phyloP scores from a whole-genome alignment of 2,888 invertebrate genomes.

The Prosapia bicincta region DNA sequence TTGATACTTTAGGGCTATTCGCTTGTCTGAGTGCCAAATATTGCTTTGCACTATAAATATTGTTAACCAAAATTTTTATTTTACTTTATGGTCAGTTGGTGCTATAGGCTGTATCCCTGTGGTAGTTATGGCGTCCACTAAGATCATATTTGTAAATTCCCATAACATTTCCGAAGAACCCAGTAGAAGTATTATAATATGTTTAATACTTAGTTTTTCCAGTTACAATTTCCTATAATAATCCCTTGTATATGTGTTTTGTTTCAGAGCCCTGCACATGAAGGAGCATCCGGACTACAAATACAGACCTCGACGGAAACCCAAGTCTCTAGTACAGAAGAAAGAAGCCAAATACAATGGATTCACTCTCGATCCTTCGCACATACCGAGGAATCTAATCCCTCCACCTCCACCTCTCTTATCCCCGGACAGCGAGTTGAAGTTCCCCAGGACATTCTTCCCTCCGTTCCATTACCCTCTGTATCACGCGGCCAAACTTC shows the following conservation, averaged over 20 bases:
- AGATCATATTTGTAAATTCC: too few species aligned
- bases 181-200: too few species aligned
- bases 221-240: too few species aligned
- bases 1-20: too few species aligned
- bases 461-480: constrained; percentile 69
- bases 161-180: too few species aligned
- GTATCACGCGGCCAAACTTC: constrained; percentile 46
- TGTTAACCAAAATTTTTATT: too few species aligned
- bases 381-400: constrained; percentile 51
- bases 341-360: constrained; percentile 60
- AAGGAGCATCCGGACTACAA: constrained; percentile 93
- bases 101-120: too few species aligned
- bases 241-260: too few species aligned
- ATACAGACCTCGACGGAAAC: constrained; percentile 82
- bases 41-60: too few species aligned
- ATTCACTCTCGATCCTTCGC: constrained; percentile 32
- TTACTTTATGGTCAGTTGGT: too few species aligned
- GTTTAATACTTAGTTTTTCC: neutral
- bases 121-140: too few species aligned
- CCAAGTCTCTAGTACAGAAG: constrained; percentile 73
- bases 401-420: constrained; percentile 48
- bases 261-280: constrained; percentile 83
- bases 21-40: too few species aligned
- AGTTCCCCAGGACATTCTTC: constrained; percentile 63
- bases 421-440: constrained; percentile 55